Conservation (phyloP, 2,113 vertebrate species). For the Carettochelys insculpta region DNA sequence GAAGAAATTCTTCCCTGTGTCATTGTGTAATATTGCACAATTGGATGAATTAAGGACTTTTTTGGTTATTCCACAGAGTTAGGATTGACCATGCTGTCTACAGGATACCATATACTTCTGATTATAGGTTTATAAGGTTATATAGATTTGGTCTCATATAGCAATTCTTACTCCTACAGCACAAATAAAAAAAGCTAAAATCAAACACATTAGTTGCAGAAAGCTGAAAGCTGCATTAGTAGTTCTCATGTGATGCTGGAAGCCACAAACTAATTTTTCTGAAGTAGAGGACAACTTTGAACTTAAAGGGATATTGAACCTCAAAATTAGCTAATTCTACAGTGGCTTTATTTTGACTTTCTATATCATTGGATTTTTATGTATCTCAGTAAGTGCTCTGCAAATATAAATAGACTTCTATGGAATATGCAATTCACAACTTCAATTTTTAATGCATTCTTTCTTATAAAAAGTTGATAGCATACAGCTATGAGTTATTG, state of each 20-base stretch:
- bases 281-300: conserved; percentile 14
- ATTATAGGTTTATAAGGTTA: background rate
- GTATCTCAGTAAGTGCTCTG: fast-evolving
- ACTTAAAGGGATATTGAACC: background rate
- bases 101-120: background rate
- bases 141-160: background rate
- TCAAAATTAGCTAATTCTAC: background rate
- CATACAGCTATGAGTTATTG: background rate
- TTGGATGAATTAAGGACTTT: too few relatives aligned
- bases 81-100: background rate
- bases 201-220: background rate
- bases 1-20: background rate
- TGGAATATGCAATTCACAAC: background rate
- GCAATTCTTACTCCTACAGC: background rate
- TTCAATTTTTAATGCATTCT: background rate
- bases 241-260: background rate
- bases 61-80: background rate
- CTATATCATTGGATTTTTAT: background rate
- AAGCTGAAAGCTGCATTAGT: background rate
- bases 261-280: background rate
- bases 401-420: background rate
- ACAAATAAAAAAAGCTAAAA: background rate
- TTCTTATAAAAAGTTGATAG: background rate
- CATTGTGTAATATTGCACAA: too few relatives aligned
- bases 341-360: background rate